Base-by-base conservation (phyloP, 2,113 vertebrate genomes). In the Urocitellus parryii region DNA sequence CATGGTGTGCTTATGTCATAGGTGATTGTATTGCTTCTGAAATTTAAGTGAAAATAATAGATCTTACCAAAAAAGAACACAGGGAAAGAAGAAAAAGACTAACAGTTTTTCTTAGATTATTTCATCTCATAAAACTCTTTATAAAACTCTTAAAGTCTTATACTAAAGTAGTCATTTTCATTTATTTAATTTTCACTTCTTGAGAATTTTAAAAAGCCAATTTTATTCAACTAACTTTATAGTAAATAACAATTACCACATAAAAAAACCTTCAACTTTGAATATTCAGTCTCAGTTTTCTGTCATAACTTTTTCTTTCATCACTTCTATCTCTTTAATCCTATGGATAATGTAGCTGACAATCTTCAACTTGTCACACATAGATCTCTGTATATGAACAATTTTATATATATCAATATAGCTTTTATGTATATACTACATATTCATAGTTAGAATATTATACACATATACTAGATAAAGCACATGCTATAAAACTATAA, bases 171-270 rank as follows among this genome's bases (percentile, higher is more conserved):
- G 10, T 27, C 4, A n/a, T 32, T 78, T 95, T 37, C 9, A 84
- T 27, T 85, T 42, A 58, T 63, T 90, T 78, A 70, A 81, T 82
- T 88, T 81, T 84, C 37, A 92, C 3, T 95, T 56, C 10, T 16
- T 34, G 39, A 74, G 12, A 76, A 58, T 63, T 85, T 56, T 63
- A 63, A 39, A 81, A 63, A 79, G 24, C 37, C 51, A 80, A 8
- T 77, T 95, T 89, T 79, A 89, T 76, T 80, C n/a, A 56, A 78
- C 18, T 48, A 37, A 61, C 73, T 96, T 96, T 20, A 68, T 85
- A 61, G 48, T 45, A 94, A 79, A 77, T 39, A 90, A 53, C 4
- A 63, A 68, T 65, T 81, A 85, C 27, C 5, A n/a, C n/a, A 63
- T 65, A 16, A 94, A 92, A 94, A 72, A 34, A 9, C 45, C 17